These are phyloP conservation scores for Steinernema scapterisci DNA, from an alignment of 2,888 invertebrate genomes.

Conservation along the genomic window DNA sequence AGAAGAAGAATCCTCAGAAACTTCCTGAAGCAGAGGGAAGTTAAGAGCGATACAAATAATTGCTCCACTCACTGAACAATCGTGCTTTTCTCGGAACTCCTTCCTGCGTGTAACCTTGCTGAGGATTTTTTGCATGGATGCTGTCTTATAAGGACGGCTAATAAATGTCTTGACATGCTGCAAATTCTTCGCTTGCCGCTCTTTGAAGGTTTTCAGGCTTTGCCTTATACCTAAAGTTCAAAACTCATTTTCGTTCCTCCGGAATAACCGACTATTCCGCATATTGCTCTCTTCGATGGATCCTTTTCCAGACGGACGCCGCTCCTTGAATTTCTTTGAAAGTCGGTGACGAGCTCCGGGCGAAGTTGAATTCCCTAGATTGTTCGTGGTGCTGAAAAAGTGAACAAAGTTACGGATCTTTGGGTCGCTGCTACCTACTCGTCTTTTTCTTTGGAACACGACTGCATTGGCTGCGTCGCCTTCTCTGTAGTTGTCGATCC, in stretches of 20 bases:
- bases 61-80: neutral
- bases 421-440: no score
- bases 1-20: neutral
- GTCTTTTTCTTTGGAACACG: neutral
- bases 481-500: neutral
- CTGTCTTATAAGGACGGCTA: conserved; percentile 27
- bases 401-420: no score
- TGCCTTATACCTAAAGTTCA: conserved; percentile 5
- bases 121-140: conserved; percentile 36
- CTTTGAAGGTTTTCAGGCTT: conserved; percentile 33
- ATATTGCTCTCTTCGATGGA: neutral
- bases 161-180: conserved; percentile 36
- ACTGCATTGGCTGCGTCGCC: neutral
- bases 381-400: no score
- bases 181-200: conserved; percentile 34
- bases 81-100: conserved; percentile 2
- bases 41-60: no score
- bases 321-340: neutral
- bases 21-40: neutral
- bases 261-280: neutral
- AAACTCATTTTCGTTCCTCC: neutral
- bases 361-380: no score
- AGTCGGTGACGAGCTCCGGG: neutral
- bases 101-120: conserved; percentile 25
- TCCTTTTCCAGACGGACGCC: neutral